Percentiles rank a stretch among this genome's conserved stretches.
Conservation (phyloP, 2,113 vertebrate genomes). For the Delphinus delphis region DNA sequence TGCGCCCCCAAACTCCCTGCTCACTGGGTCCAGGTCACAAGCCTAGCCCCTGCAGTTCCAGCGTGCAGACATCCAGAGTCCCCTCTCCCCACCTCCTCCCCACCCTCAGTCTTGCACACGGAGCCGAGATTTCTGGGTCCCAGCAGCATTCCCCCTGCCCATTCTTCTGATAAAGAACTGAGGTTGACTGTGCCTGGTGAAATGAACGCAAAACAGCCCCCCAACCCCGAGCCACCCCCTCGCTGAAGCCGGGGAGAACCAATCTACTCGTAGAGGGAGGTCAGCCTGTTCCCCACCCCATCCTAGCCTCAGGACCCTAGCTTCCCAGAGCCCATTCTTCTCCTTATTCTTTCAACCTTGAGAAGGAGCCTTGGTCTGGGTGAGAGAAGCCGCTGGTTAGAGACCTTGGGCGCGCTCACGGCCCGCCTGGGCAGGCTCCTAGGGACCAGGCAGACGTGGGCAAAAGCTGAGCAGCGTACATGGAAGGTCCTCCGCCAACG, state of each 20-base stretch:
- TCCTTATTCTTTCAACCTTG: constrained; percentile 4
- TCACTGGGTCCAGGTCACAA: background rate
- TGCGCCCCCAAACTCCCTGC: background rate
- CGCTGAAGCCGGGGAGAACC: background rate
- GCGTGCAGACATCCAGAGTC: background rate
- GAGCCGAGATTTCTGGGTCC: background rate
- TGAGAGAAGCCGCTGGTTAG: background rate
- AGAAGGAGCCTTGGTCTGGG: background rate
- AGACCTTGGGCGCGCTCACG: background rate
- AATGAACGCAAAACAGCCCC: background rate
- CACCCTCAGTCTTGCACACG: background rate
- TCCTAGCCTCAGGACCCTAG: background rate
- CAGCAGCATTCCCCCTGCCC: background rate
- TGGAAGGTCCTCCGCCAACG: background rate
- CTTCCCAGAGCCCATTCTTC: background rate
- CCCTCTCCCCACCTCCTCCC: background rate
- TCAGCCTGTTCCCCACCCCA: background rate
- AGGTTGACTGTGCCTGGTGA: background rate
- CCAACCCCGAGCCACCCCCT: rapidly evolving
- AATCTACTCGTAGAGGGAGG: too few species aligned
- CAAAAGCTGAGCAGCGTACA: background rate
- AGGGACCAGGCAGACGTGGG: background rate
- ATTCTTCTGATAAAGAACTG: background rate
- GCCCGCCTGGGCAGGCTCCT: background rate
- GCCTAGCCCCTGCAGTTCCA: background rate